Percentiles rank a stretch among this genome's conserved stretches.
phyloP scores from a whole-genome alignment of 1,140 invertebrate species.

The Steinernema feltiae region DNA sequence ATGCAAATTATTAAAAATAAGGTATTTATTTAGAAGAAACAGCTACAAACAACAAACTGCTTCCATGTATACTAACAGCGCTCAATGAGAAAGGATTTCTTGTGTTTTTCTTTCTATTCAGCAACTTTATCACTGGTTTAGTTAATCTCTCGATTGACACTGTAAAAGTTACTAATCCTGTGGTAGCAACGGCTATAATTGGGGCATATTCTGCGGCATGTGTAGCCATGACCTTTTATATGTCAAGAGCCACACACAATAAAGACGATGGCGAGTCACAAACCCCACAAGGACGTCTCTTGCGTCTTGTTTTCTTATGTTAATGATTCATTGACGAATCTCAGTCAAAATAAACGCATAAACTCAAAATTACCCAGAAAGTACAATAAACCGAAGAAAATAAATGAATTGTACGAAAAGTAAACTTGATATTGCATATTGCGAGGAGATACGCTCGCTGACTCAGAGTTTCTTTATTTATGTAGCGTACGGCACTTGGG shows the following conservation, averaged over 20 bases:
- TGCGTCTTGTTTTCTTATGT: not conserved
- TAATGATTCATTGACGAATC: too few relatives aligned
- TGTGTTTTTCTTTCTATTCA: conserved; percentile 17
- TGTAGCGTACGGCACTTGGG: too few relatives aligned
- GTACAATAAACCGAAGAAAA: too few relatives aligned
- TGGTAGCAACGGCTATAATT: not conserved
- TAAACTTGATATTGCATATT: too few relatives aligned
- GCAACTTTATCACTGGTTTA: conserved; percentile 31
- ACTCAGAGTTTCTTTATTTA: too few relatives aligned
- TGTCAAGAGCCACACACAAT: not conserved
- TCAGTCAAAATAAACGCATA: too few relatives aligned
- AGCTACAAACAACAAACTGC: not conserved
- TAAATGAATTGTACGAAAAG: too few relatives aligned
- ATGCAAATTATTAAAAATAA: not conserved
- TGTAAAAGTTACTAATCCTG: not conserved
- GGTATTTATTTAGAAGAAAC: not conserved
- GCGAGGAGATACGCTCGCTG: too few relatives aligned
- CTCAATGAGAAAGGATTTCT: conserved; percentile 14
- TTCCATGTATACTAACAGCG: not conserved
- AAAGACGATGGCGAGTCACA: not conserved
- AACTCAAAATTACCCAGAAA: too few relatives aligned
- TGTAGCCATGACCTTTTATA: not conserved
- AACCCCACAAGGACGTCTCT: not conserved
- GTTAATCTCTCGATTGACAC: conserved; percentile 21
- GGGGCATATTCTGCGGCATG: not conserved